A percentile compares a stretch with the other conserved stretches of the same genome.
These are phyloP conservation scores for Cheilinus undulatus DNA, from an alignment of 2,113 vertebrate genomes.

Conservation along the genomic window DNA sequence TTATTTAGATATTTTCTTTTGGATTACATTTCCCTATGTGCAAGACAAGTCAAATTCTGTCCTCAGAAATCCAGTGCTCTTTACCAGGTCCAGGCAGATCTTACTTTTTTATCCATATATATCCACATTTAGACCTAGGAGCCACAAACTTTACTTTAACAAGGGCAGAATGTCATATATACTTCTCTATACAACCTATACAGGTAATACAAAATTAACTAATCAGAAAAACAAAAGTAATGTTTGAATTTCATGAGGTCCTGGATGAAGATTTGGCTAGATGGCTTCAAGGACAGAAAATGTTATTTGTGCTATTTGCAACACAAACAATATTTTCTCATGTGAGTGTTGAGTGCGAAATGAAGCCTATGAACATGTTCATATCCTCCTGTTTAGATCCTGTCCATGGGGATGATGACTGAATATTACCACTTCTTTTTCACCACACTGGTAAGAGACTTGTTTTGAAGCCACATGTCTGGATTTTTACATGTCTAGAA, in stretches of 20 bases:
- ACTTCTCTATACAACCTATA: no score
- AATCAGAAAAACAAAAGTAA: background rate
- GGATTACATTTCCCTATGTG: no score
- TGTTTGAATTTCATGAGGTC: background rate
- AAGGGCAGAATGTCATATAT: no score
- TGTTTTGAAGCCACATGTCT: background rate
- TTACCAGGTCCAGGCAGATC: no score
- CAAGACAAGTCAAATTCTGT: no score
- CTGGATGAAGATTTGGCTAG: no score
- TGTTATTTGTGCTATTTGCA: background rate
- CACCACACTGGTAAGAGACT: conserved; percentile 93
- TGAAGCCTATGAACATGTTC: background rate
- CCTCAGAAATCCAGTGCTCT: no score
- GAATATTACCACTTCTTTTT: conserved; percentile 99
- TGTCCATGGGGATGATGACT: conserved; percentile 99
- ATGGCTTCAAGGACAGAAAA: background rate
- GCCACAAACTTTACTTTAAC: no score
- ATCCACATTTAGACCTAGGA: no score
- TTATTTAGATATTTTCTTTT: no score
- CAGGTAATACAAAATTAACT: no score
- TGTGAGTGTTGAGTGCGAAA: background rate
- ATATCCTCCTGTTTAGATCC: conserved; percentile 84
- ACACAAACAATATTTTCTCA: background rate
- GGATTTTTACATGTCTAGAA: background rate
- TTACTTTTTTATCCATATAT: no score